Conservation (phyloP, 2,113 vertebrate genomes). For the Cinclus cinclus region DNA sequence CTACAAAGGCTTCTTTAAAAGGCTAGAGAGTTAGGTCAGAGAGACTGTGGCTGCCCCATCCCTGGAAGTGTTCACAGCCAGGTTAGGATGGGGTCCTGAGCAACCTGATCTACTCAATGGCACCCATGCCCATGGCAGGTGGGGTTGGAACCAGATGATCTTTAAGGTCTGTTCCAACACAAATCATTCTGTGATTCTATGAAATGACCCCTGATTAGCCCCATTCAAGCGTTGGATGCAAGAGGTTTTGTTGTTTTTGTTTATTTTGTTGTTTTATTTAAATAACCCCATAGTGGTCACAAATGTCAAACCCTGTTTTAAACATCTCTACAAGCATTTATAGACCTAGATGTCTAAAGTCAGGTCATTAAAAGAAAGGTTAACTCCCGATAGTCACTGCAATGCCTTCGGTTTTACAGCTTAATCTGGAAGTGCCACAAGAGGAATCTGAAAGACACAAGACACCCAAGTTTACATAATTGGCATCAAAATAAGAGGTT, state of each 20-base stretch:
- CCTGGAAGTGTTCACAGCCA: not conserved
- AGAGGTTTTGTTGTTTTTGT: not conserved
- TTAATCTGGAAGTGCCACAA: slow-evolving; percentile 34
- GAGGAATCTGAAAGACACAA: slow-evolving; percentile 61
- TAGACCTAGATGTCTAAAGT: slow-evolving; percentile 32
- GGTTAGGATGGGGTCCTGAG: not conserved
- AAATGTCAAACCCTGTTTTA: slow-evolving; percentile 40
- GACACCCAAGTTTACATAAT: not conserved
- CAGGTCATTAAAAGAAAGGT: slow-evolving; percentile 42
- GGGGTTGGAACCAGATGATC: not conserved
- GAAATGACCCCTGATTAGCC: slow-evolving; percentile 3
- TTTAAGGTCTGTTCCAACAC: not conserved
- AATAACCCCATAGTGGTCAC: slow-evolving; percentile 50
- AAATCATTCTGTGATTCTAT: not conserved
- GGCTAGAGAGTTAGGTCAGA: not conserved
- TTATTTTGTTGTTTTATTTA: not conserved
- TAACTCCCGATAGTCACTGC: slow-evolving; percentile 47
- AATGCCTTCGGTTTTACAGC: slow-evolving; percentile 37
- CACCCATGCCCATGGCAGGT: not conserved
- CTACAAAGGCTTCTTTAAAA: slow-evolving; percentile 30
- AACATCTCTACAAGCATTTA: slow-evolving; percentile 58
- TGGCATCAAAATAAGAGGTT: not conserved
- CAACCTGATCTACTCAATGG: not conserved
- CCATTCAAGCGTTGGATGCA: slow-evolving; percentile 34
- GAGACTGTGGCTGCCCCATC: not conserved